Percentiles rank a stretch among this genome's conserved stretches.
Conservation (phyloP, 2,888 invertebrate genomes). For the Catocala nupta region DNA sequence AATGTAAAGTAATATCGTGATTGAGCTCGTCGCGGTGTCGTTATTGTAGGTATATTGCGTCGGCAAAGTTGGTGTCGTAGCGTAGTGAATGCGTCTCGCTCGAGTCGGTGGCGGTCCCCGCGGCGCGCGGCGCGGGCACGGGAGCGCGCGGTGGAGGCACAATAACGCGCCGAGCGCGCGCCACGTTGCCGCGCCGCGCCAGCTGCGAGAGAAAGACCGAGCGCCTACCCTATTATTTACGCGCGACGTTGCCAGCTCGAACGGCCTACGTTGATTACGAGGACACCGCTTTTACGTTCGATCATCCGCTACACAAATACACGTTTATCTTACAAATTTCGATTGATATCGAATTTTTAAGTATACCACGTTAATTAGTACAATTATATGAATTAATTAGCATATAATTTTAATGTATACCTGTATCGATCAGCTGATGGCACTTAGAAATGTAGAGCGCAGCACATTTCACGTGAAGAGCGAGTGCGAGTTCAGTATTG, state of each 20-base stretch:
- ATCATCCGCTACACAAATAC: slow-evolving; percentile 77
- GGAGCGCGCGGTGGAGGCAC: slow-evolving; percentile 69
- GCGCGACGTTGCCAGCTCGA: slow-evolving; percentile 84
- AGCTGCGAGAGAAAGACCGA: slow-evolving; percentile 86
- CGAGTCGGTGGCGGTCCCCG: slow-evolving; percentile 65
- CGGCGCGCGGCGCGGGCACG: slow-evolving; percentile 60
- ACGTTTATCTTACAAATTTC: slow-evolving; percentile 61
- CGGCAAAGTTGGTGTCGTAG: slow-evolving; percentile 44
- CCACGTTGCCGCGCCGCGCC: slow-evolving; percentile 85
- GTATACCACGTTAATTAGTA: slow-evolving; percentile 38
- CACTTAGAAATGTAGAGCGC: slow-evolving; percentile 32
- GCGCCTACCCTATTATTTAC: slow-evolving; percentile 87
- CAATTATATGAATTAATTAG: slow-evolving; percentile 27
- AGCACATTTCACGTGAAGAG: slow-evolving; percentile 38
- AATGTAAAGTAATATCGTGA: slow-evolving; percentile 65
- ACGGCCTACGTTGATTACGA: slow-evolving; percentile 87
- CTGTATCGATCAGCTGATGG: slow-evolving; percentile 57
- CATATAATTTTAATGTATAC: slow-evolving; percentile 53
- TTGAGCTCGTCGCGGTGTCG: slow-evolving; percentile 66
- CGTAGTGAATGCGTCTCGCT: slow-evolving; percentile 74
- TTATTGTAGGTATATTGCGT: slow-evolving; percentile 81
- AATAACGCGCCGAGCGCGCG: slow-evolving; percentile 61
- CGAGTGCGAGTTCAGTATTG: slow-evolving; percentile 41
- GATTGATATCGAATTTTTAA: slow-evolving; percentile 47
- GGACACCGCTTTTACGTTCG: slow-evolving; percentile 87